A percentile compares a stretch with the other conserved stretches of the same genome.
phyloP scores from a whole-genome alignment of 2,797 vertebrate species.

The Odontamblyopus rebecca region DNA sequence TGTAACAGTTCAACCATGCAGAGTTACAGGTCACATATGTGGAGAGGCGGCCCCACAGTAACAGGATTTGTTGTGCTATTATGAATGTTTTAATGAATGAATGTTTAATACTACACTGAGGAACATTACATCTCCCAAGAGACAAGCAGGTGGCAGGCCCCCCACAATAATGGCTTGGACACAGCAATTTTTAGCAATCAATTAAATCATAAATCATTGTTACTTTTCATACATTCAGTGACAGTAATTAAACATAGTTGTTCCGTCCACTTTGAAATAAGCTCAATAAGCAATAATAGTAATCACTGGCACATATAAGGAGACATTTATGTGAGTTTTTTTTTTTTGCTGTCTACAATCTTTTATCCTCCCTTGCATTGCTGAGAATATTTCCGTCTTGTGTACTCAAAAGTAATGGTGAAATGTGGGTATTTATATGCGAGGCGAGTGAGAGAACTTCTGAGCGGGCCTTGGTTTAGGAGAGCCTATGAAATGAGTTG shows the following conservation, averaged over 20 bases:
- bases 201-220: too few species aligned
- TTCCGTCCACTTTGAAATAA: background rate
- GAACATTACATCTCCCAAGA: too few species aligned
- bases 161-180: too few species aligned
- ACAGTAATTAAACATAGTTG: background rate
- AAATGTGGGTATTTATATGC: constrained; percentile 5
- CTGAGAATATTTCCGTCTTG: constrained; percentile 3
- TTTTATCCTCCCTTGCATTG: background rate
- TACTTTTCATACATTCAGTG: too few species aligned
- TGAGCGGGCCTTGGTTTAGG: background rate
- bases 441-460: constrained; percentile 1
- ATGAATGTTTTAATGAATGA: too few species aligned
- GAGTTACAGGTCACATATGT: too few species aligned
- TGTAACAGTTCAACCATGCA: too few species aligned
- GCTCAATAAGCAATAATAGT: background rate
- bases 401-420: background rate
- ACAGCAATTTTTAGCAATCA: too few species aligned
- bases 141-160: too few species aligned
- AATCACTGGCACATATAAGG: background rate
- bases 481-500: constrained; percentile 16
- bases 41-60: too few species aligned
- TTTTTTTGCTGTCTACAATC: background rate
- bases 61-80: too few species aligned
- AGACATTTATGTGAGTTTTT: background rate
- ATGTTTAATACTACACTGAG: too few species aligned